These are phyloP conservation scores for Nephotettix cincticeps DNA, from an alignment of 1,140 invertebrate species.

Conservation along the genomic window DNA sequence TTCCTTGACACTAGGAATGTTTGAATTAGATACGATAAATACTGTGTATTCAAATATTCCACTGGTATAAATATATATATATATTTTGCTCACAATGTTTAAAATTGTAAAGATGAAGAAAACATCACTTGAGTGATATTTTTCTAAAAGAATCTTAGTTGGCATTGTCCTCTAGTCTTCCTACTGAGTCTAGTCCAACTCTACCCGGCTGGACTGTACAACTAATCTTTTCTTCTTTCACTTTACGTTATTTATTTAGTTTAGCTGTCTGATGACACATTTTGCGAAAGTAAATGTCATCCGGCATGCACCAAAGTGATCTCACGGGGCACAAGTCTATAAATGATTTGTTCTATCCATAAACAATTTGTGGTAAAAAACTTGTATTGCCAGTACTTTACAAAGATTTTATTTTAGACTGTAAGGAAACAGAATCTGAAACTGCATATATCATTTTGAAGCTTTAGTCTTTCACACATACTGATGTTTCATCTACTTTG, in stretches of 20 bases:
- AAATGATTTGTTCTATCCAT: not conserved
- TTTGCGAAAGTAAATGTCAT: not conserved
- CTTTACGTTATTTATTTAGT: constrained; percentile 4
- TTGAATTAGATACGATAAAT: constrained; percentile 14
- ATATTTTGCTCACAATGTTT: constrained; percentile 14
- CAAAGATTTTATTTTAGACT: constrained; percentile 6
- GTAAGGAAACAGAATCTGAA: not conserved
- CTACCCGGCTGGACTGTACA: not conserved
- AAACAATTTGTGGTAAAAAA: not conserved
- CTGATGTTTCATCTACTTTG: not conserved
- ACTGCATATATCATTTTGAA: not conserved
- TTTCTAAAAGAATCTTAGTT: constrained; percentile 22
- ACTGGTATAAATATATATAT: constrained; percentile 19
- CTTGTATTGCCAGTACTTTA: not conserved
- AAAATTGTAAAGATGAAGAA: constrained; percentile 19
- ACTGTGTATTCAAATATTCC: constrained; percentile 18
- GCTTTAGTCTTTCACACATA: not conserved
- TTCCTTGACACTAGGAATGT: constrained; percentile 24
- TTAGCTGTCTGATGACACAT: not conserved
- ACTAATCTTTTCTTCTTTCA: not conserved
- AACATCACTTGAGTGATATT: constrained; percentile 15
- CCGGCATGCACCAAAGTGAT: constrained; percentile 1
- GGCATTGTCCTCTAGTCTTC: constrained; percentile 25
- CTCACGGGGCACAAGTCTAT: not conserved
- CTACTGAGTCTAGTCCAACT: constrained; percentile 17